Conservation (phyloP, 2,113 vertebrate species). For the Morone saxatilis region DNA sequence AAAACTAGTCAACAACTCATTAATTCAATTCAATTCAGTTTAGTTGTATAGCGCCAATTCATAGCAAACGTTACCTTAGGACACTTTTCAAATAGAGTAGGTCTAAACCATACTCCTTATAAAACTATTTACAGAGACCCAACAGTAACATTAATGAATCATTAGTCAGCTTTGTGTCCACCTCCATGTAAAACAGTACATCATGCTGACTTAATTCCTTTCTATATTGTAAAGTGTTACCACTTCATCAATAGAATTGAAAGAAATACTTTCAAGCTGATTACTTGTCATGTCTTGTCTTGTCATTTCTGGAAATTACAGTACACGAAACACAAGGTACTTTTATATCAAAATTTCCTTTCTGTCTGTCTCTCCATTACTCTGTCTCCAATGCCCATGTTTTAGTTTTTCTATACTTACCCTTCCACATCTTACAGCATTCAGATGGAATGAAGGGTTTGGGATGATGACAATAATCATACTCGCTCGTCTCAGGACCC, state of each 20-base stretch:
- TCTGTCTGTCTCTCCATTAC: background rate
- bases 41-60: no score
- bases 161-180: no score
- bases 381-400: constrained; percentile 5
- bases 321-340: background rate
- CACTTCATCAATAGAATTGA: background rate
- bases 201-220: no score
- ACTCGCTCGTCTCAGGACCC: constrained; percentile 18
- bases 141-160: no score
- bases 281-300: background rate
- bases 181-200: no score
- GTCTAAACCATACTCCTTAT: no score
- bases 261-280: background rate
- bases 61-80: no score
- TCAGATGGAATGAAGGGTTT: constrained; percentile 62
- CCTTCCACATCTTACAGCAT: constrained; percentile 30
- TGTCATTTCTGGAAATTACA: background rate
- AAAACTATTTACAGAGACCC: no score
- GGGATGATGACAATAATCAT: constrained; percentile 73
- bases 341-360: background rate
- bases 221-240: background rate
- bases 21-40: no score
- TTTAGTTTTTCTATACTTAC: constrained; percentile 24
- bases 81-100: no score
- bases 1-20: no score